Conservation (phyloP, 2,888 invertebrate genomes). For the Pristionchus japonicus region DNA sequence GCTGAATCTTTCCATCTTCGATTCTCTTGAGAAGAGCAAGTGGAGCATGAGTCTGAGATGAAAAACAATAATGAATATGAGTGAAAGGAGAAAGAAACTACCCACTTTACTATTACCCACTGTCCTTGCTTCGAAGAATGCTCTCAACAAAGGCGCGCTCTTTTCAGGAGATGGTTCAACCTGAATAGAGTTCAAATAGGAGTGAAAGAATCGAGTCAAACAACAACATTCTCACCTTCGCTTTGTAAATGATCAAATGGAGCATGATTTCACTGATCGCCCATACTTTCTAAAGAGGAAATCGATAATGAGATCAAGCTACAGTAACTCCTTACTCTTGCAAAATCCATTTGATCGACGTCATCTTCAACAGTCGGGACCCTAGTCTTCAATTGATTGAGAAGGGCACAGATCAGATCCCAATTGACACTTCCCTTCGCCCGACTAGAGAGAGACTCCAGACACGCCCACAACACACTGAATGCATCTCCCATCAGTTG, state of each 20-base stretch:
- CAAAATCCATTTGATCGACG: neutral
- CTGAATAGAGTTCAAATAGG: neutral
- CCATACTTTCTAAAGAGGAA: conserved; percentile 57
- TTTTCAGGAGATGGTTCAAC: neutral
- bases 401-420: neutral
- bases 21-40: neutral
- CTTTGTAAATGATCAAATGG: neutral
- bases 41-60: neutral
- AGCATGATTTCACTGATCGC: conserved; percentile 52
- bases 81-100: neutral
- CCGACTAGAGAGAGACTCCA: neutral
- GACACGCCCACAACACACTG: neutral
- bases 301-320: neutral
- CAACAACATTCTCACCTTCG: neutral
- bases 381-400: conserved; percentile 7
- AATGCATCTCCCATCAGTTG: neutral
- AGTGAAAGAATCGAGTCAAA: neutral
- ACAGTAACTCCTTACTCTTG: neutral
- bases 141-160: neutral
- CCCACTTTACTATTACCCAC: neutral
- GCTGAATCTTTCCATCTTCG: neutral
- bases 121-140: neutral
- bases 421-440: neutral
- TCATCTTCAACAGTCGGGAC: neutral
- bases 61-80: neutral